Conservation (phyloP, 2,888 invertebrate genomes). For the Tenthredo amoena region DNA sequence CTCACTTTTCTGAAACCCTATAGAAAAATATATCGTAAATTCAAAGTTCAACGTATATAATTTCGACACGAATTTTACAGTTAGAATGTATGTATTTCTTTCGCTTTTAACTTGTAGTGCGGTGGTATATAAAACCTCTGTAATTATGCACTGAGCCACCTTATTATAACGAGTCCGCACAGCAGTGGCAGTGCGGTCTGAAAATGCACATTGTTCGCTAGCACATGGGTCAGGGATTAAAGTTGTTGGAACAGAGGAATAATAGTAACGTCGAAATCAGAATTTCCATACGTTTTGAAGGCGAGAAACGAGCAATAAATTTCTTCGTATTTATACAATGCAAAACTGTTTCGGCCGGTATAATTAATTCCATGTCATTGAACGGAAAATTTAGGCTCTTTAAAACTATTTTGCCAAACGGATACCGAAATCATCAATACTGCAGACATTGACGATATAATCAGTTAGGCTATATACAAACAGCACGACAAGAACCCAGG, state of each 20-base stretch:
- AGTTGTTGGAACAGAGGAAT: background rate
- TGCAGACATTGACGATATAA: background rate
- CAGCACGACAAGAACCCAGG: background rate
- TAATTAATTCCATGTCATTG: background rate
- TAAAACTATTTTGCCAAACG: background rate
- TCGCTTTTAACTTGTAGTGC: background rate
- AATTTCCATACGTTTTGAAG: background rate
- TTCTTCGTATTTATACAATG: background rate
- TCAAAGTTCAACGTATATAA: background rate
- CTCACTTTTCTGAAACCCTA: background rate
- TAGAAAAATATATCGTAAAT: background rate
- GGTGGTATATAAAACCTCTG: background rate
- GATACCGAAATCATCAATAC: background rate
- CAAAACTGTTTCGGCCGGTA: background rate
- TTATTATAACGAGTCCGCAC: background rate
- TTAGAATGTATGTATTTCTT: background rate
- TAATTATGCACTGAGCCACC: background rate
- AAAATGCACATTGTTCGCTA: constrained; percentile 9
- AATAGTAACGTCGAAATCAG: background rate
- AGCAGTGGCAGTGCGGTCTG: background rate
- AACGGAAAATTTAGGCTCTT: background rate
- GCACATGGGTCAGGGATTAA: background rate
- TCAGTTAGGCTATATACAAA: background rate
- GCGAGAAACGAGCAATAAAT: background rate
- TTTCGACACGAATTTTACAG: background rate